These are phyloP conservation scores for Creontiades dilutus DNA, from an alignment of 2,888 invertebrate species.

Conservation along the genomic window DNA sequence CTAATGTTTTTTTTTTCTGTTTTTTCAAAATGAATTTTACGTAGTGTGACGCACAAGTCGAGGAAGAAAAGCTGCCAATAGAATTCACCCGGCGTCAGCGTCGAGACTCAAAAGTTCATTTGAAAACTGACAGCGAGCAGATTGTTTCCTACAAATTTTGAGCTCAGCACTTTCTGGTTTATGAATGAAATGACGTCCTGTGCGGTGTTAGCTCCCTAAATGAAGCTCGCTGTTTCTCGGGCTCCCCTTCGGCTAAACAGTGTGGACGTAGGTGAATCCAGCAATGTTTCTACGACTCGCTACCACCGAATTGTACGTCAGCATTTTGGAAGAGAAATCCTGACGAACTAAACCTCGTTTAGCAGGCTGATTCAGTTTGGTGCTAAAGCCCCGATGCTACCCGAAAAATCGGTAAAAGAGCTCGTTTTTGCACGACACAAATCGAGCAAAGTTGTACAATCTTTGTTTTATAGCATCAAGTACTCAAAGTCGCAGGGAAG, in stretches of 20 bases:
- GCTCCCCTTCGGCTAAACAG: neutral
- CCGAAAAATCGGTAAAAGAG: too few relatives aligned
- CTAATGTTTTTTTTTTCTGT: neutral
- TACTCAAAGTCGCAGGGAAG: too few relatives aligned
- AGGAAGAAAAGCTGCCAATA: neutral
- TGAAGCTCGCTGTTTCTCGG: neutral
- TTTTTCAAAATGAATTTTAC: too few relatives aligned
- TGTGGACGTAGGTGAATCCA: too few relatives aligned
- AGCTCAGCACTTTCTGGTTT: neutral
- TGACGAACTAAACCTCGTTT: conserved; percentile 4
- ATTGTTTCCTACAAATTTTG: neutral
- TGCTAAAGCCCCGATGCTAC: too few relatives aligned
- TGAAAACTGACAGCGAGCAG: neutral
- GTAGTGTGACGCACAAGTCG: neutral
- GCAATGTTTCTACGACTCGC: too few relatives aligned
- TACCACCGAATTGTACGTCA: too few relatives aligned
- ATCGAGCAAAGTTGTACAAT: too few relatives aligned
- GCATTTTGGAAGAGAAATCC: neutral
- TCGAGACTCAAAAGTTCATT: conserved; percentile 14
- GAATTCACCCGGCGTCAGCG: neutral
- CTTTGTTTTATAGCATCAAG: too few relatives aligned
- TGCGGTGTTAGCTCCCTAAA: neutral
- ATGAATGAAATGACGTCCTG: conserved; percentile 1
- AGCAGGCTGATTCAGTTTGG: neutral
- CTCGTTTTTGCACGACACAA: too few relatives aligned